Conservation (phyloP, 2,888 invertebrate genomes). For the Urechis unicinctus region DNA sequence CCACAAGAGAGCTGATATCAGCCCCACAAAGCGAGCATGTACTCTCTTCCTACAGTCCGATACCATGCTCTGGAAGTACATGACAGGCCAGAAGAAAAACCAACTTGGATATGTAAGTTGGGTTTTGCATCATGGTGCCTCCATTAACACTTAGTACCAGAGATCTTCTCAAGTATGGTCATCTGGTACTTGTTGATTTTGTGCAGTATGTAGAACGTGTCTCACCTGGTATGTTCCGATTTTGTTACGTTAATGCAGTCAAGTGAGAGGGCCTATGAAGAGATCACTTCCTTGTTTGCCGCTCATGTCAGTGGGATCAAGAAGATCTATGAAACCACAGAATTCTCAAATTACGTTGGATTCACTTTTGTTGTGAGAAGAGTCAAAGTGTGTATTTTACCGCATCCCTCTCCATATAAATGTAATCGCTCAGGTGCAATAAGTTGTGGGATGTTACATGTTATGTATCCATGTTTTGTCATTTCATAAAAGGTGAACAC, state of each 20-base stretch:
- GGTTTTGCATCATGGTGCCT: background rate
- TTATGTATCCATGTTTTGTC: background rate
- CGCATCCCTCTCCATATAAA: background rate
- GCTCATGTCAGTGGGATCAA: constrained; percentile 91
- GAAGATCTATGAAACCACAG: constrained; percentile 55
- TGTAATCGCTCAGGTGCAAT: background rate
- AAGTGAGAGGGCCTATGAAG: constrained; percentile 72
- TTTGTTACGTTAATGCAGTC: background rate
- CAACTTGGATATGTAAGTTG: constrained; percentile 36
- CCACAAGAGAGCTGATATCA: too few species aligned
- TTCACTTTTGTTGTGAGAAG: constrained; percentile 42
- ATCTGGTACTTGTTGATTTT: too few species aligned
- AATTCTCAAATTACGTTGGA: constrained; percentile 29
- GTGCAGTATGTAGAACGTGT: too few species aligned
- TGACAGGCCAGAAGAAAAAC: constrained; percentile 54
- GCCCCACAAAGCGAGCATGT: constrained; percentile 59
- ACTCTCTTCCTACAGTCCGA: constrained; percentile 96
- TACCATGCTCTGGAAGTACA: constrained; percentile 93
- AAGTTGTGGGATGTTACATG: background rate
- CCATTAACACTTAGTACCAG: too few species aligned
- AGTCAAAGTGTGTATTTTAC: constrained; percentile 28
- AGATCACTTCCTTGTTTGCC: constrained; percentile 92
- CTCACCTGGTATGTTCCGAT: too few species aligned
- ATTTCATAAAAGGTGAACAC: constrained; percentile 16
- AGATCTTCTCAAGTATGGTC: too few species aligned